Conservation (phyloP, 2,888 invertebrate genomes). For the Patella pellucida region DNA sequence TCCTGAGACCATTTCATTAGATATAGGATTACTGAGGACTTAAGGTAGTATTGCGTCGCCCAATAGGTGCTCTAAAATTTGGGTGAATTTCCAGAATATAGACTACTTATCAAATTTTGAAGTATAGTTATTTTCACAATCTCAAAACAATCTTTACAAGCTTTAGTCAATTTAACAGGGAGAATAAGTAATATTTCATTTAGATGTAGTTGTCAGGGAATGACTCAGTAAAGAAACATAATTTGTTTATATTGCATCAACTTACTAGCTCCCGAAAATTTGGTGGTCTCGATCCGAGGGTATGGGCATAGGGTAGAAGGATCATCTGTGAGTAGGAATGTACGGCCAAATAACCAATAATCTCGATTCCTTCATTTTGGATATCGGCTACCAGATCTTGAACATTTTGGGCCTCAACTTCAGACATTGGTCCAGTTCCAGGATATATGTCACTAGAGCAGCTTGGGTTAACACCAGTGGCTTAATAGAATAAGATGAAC, state of each 20-base stretch:
- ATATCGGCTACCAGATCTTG: background rate
- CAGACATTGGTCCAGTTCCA: constrained; percentile 1
- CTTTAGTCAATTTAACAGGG: no score
- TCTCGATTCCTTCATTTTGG: background rate
- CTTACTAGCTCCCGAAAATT: constrained; percentile 11
- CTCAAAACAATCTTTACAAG: no score
- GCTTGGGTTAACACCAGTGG: constrained; percentile 7
- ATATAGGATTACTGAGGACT: no score
- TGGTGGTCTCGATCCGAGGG: background rate
- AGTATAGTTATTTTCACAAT: no score
- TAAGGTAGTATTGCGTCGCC: no score
- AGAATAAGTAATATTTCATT: no score
- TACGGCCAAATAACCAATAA: constrained; percentile 8
- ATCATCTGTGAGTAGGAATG: constrained; percentile 20
- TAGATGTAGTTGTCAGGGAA: no score
- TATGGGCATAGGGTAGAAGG: constrained; percentile 1
- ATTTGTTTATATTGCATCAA: background rate
- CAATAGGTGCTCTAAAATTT: no score
- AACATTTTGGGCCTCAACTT: constrained; percentile 6
- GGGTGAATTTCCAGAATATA: no score
- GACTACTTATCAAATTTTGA: no score
- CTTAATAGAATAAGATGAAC: background rate
- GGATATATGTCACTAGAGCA: constrained; percentile 11
- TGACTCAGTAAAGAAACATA: no score
- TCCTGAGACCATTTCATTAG: no score